Evolutionary conservation across 1,140 invertebrate species (phyloP), one percentile per base, ranked within the genome.

Genomic region (Atopsyche davidsoni): DNA sequence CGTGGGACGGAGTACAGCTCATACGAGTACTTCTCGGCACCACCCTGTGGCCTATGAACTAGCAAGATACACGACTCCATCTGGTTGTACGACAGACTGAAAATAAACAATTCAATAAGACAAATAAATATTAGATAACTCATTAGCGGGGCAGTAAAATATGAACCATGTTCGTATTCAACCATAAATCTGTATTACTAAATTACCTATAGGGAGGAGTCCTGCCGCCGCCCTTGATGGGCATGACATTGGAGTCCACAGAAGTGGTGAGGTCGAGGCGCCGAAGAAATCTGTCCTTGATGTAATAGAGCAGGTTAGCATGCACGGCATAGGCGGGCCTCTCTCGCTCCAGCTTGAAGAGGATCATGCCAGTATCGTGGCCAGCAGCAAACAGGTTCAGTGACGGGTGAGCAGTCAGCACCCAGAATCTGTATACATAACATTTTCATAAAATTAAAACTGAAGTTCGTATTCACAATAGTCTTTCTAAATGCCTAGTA

Each of bases 41-140:
- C 48, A 2, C 47, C 47, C 39, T 51, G 53, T 4, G 64, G 57
- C 1, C 70, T 65, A 66, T 70, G 70, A 19, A 53, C 66, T 19
- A 73, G 62, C 25, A 73, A 58, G 42, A 72, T 66, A 38, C 64
- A 69, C 61, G 66, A 72, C 45, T 73, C 71, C 2, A 95, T 93
- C 43, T 93, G 92, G 72, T 99, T 99, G 65, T 97, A 96, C 0
- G 92, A 95, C 81, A 99, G 89, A 62, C 86, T 92, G 69, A 71
- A 70, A n/a, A 75, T 17, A 35, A 40, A 1, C 17, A n/a, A n/a
- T 31, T n/a, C n/a, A 31, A 52, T n/a, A 23, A 21, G 28, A n/a
- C 7, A 3, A 10, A 50, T 35, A 51, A 16, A 57, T 3, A 38
- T 7, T 3, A 2, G 4, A 2, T 11, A 18, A 11, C 10, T 21